Evolutionary conservation across 2,888 invertebrate genomes (phyloP).

Genomic region (Lapara coniferarum): DNA sequence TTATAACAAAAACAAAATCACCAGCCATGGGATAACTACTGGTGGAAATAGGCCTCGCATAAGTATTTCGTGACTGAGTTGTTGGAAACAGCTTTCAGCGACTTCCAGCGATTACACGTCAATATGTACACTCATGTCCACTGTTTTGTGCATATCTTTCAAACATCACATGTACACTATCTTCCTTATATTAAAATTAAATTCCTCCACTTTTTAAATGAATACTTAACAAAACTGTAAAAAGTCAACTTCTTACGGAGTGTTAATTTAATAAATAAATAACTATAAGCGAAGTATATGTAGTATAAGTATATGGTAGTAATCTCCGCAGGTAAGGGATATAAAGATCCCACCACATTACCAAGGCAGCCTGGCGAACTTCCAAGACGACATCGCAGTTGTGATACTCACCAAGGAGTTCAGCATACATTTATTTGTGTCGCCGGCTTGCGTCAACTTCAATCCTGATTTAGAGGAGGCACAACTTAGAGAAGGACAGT

Average conservation of each 20-base stretch:
- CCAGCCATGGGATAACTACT: too few relatives aligned
- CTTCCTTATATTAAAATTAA: too few relatives aligned
- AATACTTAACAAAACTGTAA: not conserved
- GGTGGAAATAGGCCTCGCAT: too few relatives aligned
- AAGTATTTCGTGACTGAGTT: too few relatives aligned
- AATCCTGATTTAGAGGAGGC: constrained; percentile 46
- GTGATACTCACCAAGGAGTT: constrained; percentile 67
- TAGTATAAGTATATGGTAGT: too few relatives aligned
- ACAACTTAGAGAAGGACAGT: constrained; percentile 48
- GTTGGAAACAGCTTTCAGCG: too few relatives aligned
- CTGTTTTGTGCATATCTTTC: too few relatives aligned
- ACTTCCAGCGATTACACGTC: too few relatives aligned
- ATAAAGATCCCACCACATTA: constrained; percentile 72
- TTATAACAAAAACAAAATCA: too few relatives aligned
- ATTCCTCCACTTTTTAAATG: too few relatives aligned
- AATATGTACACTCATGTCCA: too few relatives aligned
- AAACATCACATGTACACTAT: too few relatives aligned
- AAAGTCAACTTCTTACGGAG: not conserved
- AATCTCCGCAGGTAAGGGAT: constrained; percentile 57
- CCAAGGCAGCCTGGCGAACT: constrained; percentile 76
- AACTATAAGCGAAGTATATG: not conserved
- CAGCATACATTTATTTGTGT: constrained; percentile 63
- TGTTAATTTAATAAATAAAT: not conserved
- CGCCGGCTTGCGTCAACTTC: constrained; percentile 79
- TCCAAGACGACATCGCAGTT: constrained; percentile 84